Evolutionary conservation across 2,888 invertebrate species (phyloP).

Genomic region (Apamea crenata): DNA sequence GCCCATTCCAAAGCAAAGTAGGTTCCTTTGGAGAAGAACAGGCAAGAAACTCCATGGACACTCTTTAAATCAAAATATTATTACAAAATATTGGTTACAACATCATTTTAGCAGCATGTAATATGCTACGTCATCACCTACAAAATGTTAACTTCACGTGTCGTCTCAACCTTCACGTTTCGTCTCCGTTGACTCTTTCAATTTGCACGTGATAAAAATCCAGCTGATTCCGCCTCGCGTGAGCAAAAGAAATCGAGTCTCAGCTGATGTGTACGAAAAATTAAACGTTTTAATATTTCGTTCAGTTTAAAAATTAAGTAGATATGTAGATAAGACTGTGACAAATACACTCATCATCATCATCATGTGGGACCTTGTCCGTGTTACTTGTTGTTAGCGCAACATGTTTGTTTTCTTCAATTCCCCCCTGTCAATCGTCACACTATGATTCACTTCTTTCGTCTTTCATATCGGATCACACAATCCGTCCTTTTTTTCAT

Average conservation of each 20-base stretch:
- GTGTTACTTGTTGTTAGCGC: not conserved
- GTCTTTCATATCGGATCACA: not conserved
- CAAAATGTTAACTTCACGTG: slow-evolving; percentile 7
- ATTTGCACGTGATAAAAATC: slow-evolving; percentile 59
- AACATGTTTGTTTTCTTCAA: not conserved
- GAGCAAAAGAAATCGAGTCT: not conserved
- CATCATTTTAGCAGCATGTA: not conserved
- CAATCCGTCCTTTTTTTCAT: too few species aligned
- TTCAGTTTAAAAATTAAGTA: not conserved
- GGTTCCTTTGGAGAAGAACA: too few species aligned
- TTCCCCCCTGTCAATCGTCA: not conserved
- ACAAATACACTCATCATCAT: not conserved
- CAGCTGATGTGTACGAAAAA: not conserved
- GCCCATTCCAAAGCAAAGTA: not conserved
- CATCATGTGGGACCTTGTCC: not conserved
- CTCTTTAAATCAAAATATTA: too few species aligned
- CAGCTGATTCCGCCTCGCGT: slow-evolving; percentile 41
- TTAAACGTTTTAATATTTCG: not conserved
- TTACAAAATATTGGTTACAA: too few species aligned
- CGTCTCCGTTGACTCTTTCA: slow-evolving; percentile 29
- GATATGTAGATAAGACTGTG: not conserved
- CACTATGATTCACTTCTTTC: not conserved
- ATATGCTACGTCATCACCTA: not conserved
- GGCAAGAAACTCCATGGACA: too few species aligned
- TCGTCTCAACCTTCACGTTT: not conserved